Evolutionary conservation across 2,888 invertebrate species (phyloP), one percentile per base, ranked within the genome.

Genomic region (Plutella xylostella): DNA sequence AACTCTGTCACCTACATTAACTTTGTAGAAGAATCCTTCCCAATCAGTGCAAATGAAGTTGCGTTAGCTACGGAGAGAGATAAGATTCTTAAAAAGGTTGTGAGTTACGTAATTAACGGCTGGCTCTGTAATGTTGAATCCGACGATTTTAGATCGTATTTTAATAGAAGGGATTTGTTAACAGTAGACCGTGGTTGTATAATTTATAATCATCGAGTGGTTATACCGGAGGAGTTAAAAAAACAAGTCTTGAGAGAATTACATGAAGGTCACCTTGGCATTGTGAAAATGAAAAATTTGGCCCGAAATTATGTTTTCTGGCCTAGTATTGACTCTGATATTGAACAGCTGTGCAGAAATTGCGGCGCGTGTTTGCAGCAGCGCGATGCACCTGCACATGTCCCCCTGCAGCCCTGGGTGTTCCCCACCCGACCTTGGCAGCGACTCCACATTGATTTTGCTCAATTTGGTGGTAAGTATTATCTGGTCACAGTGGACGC

Each of bases 401-500:
- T 22, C n/a, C 45, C 45, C n/a, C 28, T 38, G 19, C 45, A 45
- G 12, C 18, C 33, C 2, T 45, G 45, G 45, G 20, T 25, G 1
- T 40, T 39, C 40, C 39, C 45, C 5, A 33, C 14, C 2, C 34
- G 40, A 19, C 45, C 40, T n/a, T 45, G 45, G 45, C 2, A 15
- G 1, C 19, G 45, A 7, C 17, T 45, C 4, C 39, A 45, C n/a
- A 12, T 45, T 14, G 51, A 53, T 28, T 53, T 47, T 41, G 51
- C 43, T 9, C 49, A 51, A 4, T 51, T 46, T 22, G 19, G 33
- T 33, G 50, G 51, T 17, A 53, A 49, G 17, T 44, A 47, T 14
- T 60, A 52, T 28, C 35, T 58, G 2, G 43, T 60, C 6, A 34
- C 54, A 2, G 42, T 56, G 4, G 54, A 56, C 38, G 52, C 55